Evolutionary conservation across 1,140 invertebrate species (phyloP).

Genomic region (Asbolus verrucosus): DNA sequence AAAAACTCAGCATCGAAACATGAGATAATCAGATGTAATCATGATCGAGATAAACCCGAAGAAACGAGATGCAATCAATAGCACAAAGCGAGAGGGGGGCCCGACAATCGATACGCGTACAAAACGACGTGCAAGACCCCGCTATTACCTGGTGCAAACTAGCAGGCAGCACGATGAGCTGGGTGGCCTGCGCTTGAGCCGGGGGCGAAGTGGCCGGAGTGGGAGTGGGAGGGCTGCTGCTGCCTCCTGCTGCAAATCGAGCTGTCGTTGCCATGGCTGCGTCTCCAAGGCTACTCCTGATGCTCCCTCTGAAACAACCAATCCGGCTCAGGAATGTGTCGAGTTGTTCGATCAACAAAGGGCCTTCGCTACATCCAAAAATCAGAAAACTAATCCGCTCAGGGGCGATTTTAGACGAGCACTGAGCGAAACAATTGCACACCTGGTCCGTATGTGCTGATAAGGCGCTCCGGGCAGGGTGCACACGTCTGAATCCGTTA

Average conservation of each 20-base stretch:
- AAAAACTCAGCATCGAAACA: background rate
- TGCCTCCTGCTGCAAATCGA: slow-evolving; percentile 63
- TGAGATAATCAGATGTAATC: background rate
- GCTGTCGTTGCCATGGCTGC: slow-evolving; percentile 65
- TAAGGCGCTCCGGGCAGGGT: too few relatives aligned
- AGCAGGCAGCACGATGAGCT: slow-evolving; percentile 65
- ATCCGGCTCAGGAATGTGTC: slow-evolving; percentile 34
- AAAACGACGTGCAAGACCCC: slow-evolving; percentile 43
- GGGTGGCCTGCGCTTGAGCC: slow-evolving; percentile 60
- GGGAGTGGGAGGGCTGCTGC: slow-evolving; percentile 62
- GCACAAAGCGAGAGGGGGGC: background rate
- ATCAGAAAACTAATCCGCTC: background rate
- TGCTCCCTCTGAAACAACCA: slow-evolving; percentile 58
- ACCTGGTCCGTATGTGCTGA: background rate
- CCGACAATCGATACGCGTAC: slow-evolving; percentile 16
- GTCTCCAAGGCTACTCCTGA: slow-evolving; percentile 63
- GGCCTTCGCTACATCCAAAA: too few relatives aligned
- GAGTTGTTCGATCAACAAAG: too few relatives aligned
- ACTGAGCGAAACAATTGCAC: background rate
- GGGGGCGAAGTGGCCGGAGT: slow-evolving; percentile 62
- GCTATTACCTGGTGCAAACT: slow-evolving; percentile 64
- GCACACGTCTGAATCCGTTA: slow-evolving; percentile 5
- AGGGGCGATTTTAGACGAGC: background rate
- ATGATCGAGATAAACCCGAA: slow-evolving; percentile 3
- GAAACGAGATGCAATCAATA: slow-evolving; percentile 37